phyloP scores from a whole-genome alignment of 2,113 vertebrate genomes.

The Bos javanicus region DNA sequence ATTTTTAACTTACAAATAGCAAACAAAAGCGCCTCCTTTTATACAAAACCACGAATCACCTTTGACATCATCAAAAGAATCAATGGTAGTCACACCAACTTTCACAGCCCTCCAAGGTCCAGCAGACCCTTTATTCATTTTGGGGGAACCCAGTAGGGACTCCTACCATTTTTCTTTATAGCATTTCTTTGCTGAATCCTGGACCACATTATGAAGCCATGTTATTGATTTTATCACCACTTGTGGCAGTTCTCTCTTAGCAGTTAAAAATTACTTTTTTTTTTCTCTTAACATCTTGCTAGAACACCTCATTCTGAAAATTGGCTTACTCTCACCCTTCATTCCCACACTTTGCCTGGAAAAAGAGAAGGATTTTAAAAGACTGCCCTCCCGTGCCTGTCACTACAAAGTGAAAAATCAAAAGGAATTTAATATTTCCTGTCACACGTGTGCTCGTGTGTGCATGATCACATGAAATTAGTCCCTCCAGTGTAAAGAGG shows the following conservation, averaged over 20 bases:
- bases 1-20: background rate
- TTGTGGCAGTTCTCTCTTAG: background rate
- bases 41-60: background rate
- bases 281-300: background rate
- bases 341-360: background rate
- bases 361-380: conserved; percentile 20
- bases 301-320: conserved; percentile 41
- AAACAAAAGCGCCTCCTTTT: background rate
- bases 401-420: background rate
- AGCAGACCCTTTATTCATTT: background rate
- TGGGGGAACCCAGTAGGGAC: background rate
- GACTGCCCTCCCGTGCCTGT: background rate
- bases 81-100: background rate
- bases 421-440: conserved; percentile 41
- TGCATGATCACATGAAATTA: conserved; percentile 2
- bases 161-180: background rate
- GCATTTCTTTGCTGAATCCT: background rate
- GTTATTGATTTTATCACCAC: background rate
- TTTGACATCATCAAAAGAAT: background rate
- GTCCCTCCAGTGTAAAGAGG: background rate
- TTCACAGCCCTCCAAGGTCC: background rate
- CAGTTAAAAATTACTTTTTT: conserved; percentile 11
- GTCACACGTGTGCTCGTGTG: background rate
- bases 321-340: background rate
- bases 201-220: background rate